These are phyloP conservation scores for Uropetala carovei DNA, from an alignment of 2,888 invertebrate species.

Conservation along the genomic window DNA sequence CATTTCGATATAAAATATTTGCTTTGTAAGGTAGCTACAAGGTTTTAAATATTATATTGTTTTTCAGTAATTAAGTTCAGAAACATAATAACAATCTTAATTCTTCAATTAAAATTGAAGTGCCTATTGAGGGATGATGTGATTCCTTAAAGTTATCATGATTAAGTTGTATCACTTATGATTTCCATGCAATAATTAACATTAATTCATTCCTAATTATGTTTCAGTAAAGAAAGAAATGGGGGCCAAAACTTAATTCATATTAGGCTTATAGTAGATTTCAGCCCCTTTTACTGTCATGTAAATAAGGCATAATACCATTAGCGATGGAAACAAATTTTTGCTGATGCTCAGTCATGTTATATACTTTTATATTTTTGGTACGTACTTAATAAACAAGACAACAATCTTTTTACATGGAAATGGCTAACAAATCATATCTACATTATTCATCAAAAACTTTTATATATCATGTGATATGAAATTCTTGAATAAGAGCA, in stretches of 20 bases:
- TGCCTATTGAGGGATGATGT: neutral
- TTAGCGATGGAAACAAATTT: neutral
- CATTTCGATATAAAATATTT: neutral
- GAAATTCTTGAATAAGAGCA: neutral
- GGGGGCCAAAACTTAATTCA: neutral
- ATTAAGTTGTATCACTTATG: neutral
- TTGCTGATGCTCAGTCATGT: slow-evolving; percentile 38
- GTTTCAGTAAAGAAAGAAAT: neutral
- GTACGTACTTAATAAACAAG: slow-evolving; percentile 55
- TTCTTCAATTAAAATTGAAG: neutral
- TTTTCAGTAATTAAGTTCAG: neutral
- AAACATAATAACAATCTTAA: neutral
- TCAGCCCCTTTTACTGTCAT: neutral
- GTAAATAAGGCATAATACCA: slow-evolving; percentile 12
- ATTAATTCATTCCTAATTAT: neutral
- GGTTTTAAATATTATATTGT: neutral
- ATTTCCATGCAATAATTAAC: neutral
- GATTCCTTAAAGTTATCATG: slow-evolving; percentile 4
- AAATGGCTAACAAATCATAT: neutral
- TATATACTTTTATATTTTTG: slow-evolving; percentile 59
- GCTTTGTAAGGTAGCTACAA: neutral
- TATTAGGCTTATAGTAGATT: no score
- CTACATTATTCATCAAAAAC: neutral
- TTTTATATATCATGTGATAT: neutral
- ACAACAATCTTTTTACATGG: slow-evolving; percentile 40